Conservation (phyloP, 2,888 invertebrate genomes). For the Spisula subtruncata region DNA sequence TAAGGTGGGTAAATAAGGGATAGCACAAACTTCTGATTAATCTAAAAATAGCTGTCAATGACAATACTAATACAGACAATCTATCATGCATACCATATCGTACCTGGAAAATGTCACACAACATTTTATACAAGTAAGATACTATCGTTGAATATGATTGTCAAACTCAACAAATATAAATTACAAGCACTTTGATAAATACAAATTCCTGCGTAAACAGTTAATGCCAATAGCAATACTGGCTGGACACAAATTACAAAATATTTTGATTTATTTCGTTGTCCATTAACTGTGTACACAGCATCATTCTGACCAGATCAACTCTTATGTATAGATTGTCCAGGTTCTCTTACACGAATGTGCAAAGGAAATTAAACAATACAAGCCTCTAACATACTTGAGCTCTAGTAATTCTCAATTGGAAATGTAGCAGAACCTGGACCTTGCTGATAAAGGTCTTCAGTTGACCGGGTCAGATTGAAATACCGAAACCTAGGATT, state of each 20-base stretch:
- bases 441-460: conserved; percentile 74
- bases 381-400: neutral
- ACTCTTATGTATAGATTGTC: neutral
- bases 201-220: conserved; percentile 1
- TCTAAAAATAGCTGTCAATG: neutral
- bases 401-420: conserved; percentile 61
- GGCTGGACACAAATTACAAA: neutral
- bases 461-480: conserved; percentile 76
- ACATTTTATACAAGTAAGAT: neutral
- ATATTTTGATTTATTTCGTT: neutral
- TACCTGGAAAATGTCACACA: neutral
- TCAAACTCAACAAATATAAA: neutral
- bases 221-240: neutral
- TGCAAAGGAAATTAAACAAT: neutral
- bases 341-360: conserved; percentile 30
- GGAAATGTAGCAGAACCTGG: conserved; percentile 61
- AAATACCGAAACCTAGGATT: conserved; percentile 79
- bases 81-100: neutral
- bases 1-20: neutral
- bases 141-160: neutral
- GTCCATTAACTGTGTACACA: neutral
- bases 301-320: neutral
- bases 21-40: neutral
- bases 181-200: neutral
- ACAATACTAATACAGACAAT: neutral